Evolutionary conservation across 2,797 vertebrate genomes (phyloP), one percentile per base, ranked within the genome.

Genomic region (Columba guinea): DNA sequence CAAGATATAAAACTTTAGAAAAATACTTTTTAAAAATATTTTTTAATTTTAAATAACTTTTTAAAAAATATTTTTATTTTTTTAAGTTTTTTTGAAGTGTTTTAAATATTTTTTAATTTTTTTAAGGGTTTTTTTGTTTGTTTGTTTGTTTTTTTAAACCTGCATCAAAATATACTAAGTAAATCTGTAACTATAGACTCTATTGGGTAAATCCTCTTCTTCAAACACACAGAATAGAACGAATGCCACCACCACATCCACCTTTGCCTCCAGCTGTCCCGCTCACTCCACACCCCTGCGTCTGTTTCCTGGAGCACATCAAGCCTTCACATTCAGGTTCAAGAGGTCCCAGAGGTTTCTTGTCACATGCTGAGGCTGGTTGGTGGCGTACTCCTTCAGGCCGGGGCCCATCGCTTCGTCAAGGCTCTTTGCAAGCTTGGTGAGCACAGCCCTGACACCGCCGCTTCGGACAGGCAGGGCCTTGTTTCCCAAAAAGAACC

Each of bases 401-500:
- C 58, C 90, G 49, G 89, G 26, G 30, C 97, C 97, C 97, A 98
- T 97, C 28, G 85, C 89, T 28, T 76, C 58, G 30, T 94, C 89
- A 26, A 98, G 94, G 78, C 35, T 87, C 37, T 67, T 27, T 24
- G 84, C 87, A 44, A 98, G 91, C 64, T 73, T 96, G 68, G 70
- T 2, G 4, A 95, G 89, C 27, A 60, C 97, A 0, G 48, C 10
- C 10, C 58, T 95, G 34, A 93, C 10, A 0, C 85, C 97, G n/a
- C 95, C 53, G 0, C 94, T 59, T 4, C 44, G 77, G 28, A 95
- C 83, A 0, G 94, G 96, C 46, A 94, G 93, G 48, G 67, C 41
- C 0, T 91, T 82, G 0, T 69, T 97, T 37, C 96, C 94, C 78
- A 98, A 84, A 82, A 98, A 94, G 81, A 96, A 95, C 97, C 98